Conservation (phyloP, 2,113 vertebrate genomes). For the Calyptommatus sinebrachiatus region DNA sequence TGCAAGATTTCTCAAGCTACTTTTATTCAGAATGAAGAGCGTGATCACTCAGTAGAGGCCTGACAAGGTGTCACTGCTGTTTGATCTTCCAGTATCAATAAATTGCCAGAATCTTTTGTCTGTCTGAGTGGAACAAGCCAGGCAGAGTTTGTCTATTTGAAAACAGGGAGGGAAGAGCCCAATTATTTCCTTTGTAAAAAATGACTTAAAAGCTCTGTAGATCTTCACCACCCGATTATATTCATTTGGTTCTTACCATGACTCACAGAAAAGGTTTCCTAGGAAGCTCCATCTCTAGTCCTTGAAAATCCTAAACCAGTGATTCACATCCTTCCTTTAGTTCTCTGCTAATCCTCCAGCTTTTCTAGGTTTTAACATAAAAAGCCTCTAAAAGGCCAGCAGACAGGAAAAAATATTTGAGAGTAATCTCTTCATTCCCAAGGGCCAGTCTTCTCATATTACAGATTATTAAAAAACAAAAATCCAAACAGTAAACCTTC, state of each 20-base stretch:
- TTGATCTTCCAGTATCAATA: too few relatives aligned
- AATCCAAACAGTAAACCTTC: slow-evolving; percentile 36
- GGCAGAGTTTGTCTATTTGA: slow-evolving; percentile 29
- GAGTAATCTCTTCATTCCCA: slow-evolving; percentile 57
- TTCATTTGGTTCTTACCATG: slow-evolving; percentile 27
- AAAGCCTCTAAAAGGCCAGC: slow-evolving; percentile 46
- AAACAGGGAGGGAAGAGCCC: background rate
- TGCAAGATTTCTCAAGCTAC: too few relatives aligned
- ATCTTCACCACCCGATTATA: slow-evolving; percentile 23
- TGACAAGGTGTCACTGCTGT: too few relatives aligned
- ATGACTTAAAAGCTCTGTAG: slow-evolving; percentile 58
- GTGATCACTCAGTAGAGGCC: too few relatives aligned
- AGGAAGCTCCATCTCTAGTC: background rate
- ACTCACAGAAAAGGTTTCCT: slow-evolving; percentile 26
- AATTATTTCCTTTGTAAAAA: slow-evolving; percentile 46
- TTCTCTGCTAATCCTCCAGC: slow-evolving; percentile 23
- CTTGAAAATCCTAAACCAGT: slow-evolving; percentile 18
- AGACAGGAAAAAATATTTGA: slow-evolving; percentile 58
- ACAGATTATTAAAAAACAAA: slow-evolving; percentile 56
- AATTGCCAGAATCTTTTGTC: too few relatives aligned
- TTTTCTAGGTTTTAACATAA: slow-evolving; percentile 29
- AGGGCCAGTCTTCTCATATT: slow-evolving; percentile 53
- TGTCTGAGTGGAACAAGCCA: too few relatives aligned
- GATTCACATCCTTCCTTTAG: slow-evolving; percentile 24
- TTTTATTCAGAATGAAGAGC: too few relatives aligned